phyloP scores from a whole-genome alignment of 2,113 vertebrate genomes.

The Tichodroma muraria region DNA sequence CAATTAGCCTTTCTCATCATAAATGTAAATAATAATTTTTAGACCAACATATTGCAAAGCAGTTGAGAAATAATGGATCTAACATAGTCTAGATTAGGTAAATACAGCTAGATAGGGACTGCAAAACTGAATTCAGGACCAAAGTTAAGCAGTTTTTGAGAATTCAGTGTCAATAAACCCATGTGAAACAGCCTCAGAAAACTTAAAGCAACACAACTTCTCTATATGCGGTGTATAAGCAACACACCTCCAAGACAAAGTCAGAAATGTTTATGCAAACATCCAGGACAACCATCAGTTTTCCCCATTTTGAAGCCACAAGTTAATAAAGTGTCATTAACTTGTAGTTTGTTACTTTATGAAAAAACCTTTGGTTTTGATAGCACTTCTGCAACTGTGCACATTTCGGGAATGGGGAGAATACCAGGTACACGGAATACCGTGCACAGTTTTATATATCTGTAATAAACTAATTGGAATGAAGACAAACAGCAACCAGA shows the following conservation, averaged over 20 bases:
- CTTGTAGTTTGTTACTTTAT: fast-evolving
- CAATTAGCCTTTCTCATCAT: not conserved
- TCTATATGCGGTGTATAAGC: not conserved
- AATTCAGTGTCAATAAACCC: not conserved
- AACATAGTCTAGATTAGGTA: not conserved
- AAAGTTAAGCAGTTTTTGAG: not conserved
- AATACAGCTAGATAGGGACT: not conserved
- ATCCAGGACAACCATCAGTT: not conserved
- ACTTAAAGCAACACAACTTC: not conserved
- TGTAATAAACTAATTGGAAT: not conserved
- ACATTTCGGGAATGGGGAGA: not conserved
- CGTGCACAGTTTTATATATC: not conserved
- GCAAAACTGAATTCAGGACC: not conserved
- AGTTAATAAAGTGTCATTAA: not conserved
- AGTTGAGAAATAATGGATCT: not conserved
- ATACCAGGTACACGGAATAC: not conserved
- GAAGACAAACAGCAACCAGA: not conserved
- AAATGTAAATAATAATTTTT: not conserved
- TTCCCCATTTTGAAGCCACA: not conserved
- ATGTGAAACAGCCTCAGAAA: not conserved
- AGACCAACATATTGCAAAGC: not conserved
- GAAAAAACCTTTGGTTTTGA: not conserved
- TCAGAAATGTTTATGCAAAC: not conserved
- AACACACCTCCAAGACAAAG: not conserved
- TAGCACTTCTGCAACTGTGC: not conserved